A percentile compares a stretch with the other conserved stretches of the same genome.
These are phyloP conservation scores for Scaptomyza montana DNA, from an alignment of 1,140 invertebrate genomes.

Conservation along the genomic window DNA sequence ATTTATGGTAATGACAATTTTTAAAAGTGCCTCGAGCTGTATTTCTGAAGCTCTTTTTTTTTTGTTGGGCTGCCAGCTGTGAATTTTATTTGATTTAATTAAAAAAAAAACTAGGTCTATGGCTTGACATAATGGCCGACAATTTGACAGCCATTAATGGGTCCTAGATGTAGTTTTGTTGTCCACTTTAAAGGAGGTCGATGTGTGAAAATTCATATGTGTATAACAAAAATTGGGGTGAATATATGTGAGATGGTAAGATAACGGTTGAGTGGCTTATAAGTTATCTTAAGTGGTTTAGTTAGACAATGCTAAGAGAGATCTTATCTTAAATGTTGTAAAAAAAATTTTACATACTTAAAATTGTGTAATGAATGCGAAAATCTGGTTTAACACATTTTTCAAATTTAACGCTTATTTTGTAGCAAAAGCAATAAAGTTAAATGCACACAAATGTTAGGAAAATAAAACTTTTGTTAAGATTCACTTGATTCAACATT, in stretches of 20 bases:
- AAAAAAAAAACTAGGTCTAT: conserved; percentile 59
- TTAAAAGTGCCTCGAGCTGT: conserved; percentile 33
- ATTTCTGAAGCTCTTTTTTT: conserved; percentile 44
- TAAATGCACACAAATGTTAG: too few species aligned
- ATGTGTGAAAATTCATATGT: background rate
- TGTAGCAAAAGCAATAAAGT: too few species aligned
- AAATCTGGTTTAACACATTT: too few species aligned
- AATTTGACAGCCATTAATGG: conserved; percentile 20
- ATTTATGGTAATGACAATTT: conserved; percentile 64
- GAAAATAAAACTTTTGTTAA: too few species aligned
- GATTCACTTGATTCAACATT: background rate
- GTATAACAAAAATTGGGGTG: background rate
- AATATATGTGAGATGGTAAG: background rate
- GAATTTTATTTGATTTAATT: conserved; percentile 81
- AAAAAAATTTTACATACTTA: too few species aligned
- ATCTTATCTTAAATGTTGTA: too few species aligned
- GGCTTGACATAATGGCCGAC: conserved; percentile 57
- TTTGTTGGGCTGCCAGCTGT: conserved; percentile 66
- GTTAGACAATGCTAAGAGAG: background rate
- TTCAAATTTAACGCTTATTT: too few species aligned
- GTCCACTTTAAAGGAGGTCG: background rate
- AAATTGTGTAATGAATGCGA: too few species aligned
- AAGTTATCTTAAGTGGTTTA: background rate
- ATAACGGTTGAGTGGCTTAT: background rate
- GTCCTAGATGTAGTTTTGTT: background rate